phyloP scores from a whole-genome alignment of 2,888 invertebrate species.

The Drosophila formosana region DNA sequence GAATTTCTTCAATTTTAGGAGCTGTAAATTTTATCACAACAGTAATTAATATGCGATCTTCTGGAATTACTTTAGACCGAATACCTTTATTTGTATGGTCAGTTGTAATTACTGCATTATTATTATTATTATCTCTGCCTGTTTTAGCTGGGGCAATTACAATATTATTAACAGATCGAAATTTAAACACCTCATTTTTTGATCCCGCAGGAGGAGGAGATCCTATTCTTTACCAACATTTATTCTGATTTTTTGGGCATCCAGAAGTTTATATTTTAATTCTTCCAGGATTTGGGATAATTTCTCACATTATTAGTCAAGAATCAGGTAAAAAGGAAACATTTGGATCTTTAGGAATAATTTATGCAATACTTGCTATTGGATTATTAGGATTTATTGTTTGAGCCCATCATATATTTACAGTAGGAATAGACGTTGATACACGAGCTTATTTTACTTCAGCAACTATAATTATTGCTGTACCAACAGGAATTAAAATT shows the following conservation, averaged over 20 bases:
- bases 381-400: constrained; percentile 93
- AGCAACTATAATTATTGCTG: constrained; percentile 94
- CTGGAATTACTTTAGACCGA: constrained; percentile 88
- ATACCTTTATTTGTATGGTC: constrained; percentile 91
- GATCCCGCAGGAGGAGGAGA: constrained; percentile 93
- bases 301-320: constrained; percentile 84
- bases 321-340: constrained; percentile 91
- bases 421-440: constrained; percentile 93
- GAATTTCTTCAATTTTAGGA: constrained; percentile 87
- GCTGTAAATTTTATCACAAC: constrained; percentile 93
- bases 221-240: constrained; percentile 92
- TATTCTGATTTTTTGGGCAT: constrained; percentile 95
- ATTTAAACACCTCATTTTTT: constrained; percentile 93
- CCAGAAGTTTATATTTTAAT: constrained; percentile 92
- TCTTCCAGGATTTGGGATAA: constrained; percentile 49
- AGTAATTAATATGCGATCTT: constrained; percentile 89
- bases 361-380: constrained; percentile 94
- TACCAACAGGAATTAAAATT: constrained; percentile 94
- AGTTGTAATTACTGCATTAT: constrained; percentile 88
- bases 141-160: constrained; percentile 93
- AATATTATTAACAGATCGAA: constrained; percentile 92
- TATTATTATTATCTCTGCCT: constrained; percentile 89
- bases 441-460: constrained; percentile 94
- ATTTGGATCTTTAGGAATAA: constrained; percentile 90
- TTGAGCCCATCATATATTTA: constrained; percentile 94